Conservation (phyloP, 2,888 invertebrate genomes). For the Lasioglossum oenotherae region DNA sequence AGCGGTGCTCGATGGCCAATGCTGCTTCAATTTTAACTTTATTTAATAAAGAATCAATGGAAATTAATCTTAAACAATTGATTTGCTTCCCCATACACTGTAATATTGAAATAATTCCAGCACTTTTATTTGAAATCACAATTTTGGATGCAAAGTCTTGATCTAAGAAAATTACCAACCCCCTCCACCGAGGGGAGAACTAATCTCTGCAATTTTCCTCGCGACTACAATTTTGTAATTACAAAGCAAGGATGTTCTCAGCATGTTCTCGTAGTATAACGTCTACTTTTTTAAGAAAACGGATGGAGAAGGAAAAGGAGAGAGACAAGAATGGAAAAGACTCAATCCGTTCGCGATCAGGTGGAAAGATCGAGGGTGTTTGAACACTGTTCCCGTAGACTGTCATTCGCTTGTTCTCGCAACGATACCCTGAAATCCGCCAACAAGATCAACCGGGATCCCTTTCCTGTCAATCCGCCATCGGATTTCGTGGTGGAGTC, state of each 20-base stretch:
- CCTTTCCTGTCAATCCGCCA: background rate
- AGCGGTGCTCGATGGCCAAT: background rate
- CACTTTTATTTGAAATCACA: too few relatives aligned
- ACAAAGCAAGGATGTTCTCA: too few relatives aligned
- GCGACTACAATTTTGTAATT: background rate
- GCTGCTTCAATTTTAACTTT: background rate
- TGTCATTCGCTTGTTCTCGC: background rate
- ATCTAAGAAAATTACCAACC: too few relatives aligned
- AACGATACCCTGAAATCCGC: conserved; percentile 11
- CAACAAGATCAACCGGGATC: conserved; percentile 9
- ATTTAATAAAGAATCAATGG: background rate
- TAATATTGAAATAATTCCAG: too few relatives aligned
- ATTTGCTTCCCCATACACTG: too few relatives aligned
- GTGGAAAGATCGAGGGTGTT: conserved; percentile 3
- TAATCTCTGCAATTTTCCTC: too few relatives aligned
- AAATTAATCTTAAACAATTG: too few relatives aligned
- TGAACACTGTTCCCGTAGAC: background rate
- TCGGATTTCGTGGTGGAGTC: background rate
- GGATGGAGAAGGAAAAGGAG: background rate
- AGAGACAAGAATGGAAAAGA: background rate
- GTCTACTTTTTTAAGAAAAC: too few relatives aligned
- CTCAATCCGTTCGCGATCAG: background rate
- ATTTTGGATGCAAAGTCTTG: too few relatives aligned
- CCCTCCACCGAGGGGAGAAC: too few relatives aligned
- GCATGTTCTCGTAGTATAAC: background rate